phyloP scores from a whole-genome alignment of 2,888 invertebrate species.

The Brenthis hecate region DNA sequence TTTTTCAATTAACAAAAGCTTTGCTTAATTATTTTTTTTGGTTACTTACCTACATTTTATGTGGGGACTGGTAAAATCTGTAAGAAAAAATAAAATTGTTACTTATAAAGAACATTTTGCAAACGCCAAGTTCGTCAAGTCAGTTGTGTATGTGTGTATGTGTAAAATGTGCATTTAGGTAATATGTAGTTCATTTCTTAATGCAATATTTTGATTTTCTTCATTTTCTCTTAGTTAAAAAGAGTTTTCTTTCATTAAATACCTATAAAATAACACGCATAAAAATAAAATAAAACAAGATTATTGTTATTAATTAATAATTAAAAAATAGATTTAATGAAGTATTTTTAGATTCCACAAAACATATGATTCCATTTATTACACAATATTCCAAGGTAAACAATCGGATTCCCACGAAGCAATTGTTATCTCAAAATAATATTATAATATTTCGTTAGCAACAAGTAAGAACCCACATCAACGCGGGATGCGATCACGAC shows the following conservation, averaged over 20 bases:
- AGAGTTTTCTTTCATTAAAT: too few species aligned
- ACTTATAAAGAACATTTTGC: not conserved
- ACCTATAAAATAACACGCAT: too few species aligned
- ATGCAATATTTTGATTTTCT: too few species aligned
- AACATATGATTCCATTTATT: slow-evolving; percentile 12
- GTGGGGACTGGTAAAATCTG: slow-evolving; percentile 47
- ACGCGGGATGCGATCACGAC: slow-evolving; percentile 17
- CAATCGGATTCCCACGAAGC: slow-evolving; percentile 24
- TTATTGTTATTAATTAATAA: not conserved
- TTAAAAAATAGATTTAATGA: not conserved
- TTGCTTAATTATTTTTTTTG: not conserved
- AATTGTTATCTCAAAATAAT: slow-evolving; percentile 11
- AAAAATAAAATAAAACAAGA: too few species aligned
- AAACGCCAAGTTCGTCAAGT: too few species aligned
- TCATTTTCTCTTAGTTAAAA: too few species aligned
- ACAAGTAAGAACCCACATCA: slow-evolving; percentile 1
- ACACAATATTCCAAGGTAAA: slow-evolving; percentile 18
- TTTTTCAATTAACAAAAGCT: not conserved
- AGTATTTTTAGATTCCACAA: not conserved
- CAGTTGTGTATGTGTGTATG: too few species aligned
- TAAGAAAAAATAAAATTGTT: slow-evolving; percentile 36
- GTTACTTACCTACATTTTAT: slow-evolving; percentile 57
- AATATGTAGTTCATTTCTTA: too few species aligned
- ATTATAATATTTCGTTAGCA: not conserved
- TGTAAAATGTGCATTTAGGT: too few species aligned